These are phyloP conservation scores for Plutomurus gul DNA, from an alignment of 1,140 invertebrate species.

Conservation along the genomic window DNA sequence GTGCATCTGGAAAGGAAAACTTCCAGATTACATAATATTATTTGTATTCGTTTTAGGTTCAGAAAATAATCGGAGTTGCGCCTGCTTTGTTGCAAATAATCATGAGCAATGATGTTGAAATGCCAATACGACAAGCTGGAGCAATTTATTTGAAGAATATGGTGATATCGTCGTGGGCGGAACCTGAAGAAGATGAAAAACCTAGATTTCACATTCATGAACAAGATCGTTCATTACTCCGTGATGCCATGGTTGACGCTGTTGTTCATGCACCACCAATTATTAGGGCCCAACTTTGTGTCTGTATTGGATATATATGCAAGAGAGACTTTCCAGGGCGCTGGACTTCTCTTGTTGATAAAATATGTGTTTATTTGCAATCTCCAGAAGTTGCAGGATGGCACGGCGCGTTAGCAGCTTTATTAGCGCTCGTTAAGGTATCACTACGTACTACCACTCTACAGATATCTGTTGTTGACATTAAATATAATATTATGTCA, in stretches of 20 bases:
- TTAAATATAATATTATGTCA: not conserved
- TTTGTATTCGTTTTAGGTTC: slow-evolving; percentile 68
- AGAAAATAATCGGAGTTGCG: slow-evolving; percentile 95
- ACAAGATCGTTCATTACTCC: slow-evolving; percentile 90
- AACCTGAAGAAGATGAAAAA: slow-evolving; percentile 74
- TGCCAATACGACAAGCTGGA: slow-evolving; percentile 91
- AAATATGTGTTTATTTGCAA: slow-evolving; percentile 81
- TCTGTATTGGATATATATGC: slow-evolving; percentile 88
- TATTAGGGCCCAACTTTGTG: slow-evolving; percentile 86
- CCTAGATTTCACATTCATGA: slow-evolving; percentile 89
- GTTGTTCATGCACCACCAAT: slow-evolving; percentile 89
- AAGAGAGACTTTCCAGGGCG: slow-evolving; percentile 94
- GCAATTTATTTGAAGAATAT: slow-evolving; percentile 97
- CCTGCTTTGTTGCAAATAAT: slow-evolving; percentile 90
- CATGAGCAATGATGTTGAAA: slow-evolving; percentile 84
- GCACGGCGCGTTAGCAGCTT: slow-evolving; percentile 87
- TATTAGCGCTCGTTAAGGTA: slow-evolving; percentile 82
- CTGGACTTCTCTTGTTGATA: slow-evolving; percentile 95
- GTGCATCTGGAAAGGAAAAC: not conserved
- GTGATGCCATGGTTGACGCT: slow-evolving; percentile 92
- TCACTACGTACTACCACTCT: not conserved
- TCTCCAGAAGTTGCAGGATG: slow-evolving; percentile 79
- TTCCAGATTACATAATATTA: not conserved
- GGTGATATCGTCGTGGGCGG: slow-evolving; percentile 84
- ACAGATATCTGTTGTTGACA: not conserved